Conservation (phyloP, 2,797 vertebrate species). For the Silurus lanzhouensis region DNA sequence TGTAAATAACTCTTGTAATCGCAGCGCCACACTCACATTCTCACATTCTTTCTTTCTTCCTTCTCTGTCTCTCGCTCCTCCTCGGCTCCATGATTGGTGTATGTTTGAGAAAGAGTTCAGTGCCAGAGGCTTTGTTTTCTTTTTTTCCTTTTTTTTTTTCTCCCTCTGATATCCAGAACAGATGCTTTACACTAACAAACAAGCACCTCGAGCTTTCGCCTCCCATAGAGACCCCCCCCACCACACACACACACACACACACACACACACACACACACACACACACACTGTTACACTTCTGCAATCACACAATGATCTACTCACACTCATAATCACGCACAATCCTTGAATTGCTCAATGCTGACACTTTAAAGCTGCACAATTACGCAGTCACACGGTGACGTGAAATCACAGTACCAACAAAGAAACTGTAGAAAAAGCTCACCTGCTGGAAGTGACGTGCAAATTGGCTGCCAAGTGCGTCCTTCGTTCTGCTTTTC, state of each 20-base stretch:
- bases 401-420: conserved; percentile 50
- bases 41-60: too few species aligned
- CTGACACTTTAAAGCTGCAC: conserved; percentile 30
- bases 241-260: conserved; percentile 22
- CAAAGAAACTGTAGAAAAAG: not conserved
- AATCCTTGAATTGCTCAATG: conserved; percentile 40
- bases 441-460: not conserved
- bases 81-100: conserved; percentile 49
- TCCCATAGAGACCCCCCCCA: conserved; percentile 59
- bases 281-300: not conserved
- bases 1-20: too few species aligned
- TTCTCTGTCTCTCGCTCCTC: conserved; percentile 55
- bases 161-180: conserved; percentile 76
- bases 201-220: conserved; percentile 62
- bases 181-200: conserved; percentile 82
- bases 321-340: conserved; percentile 27
- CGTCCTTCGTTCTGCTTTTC: not conserved
- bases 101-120: conserved; percentile 51
- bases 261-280: conserved; percentile 28
- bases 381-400: conserved; percentile 46
- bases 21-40: too few species aligned
- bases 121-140: conserved; percentile 65
- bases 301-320: conserved; percentile 40
- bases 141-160: conserved; percentile 52
- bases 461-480: conserved; percentile 7